A percentile compares a stretch with the other conserved stretches of the same genome.
Conservation (phyloP, 2,888 invertebrate species). For the Crossocerus cetratus region DNA sequence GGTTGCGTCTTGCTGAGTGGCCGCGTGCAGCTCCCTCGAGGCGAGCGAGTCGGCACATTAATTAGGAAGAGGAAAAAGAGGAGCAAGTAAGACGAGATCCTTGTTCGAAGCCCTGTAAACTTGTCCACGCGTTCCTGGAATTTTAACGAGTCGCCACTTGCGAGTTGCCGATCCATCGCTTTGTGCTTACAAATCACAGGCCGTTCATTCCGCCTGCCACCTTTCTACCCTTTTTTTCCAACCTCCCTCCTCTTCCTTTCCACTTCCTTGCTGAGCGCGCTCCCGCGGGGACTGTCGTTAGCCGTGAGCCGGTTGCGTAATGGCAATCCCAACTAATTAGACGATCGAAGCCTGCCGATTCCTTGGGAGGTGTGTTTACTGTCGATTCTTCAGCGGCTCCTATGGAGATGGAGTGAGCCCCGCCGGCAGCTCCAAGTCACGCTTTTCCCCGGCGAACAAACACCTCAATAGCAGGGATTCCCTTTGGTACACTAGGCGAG, state of each 20-base stretch:
- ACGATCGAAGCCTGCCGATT: slow-evolving; percentile 48
- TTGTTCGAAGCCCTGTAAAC: slow-evolving; percentile 36
- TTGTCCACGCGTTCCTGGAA: slow-evolving; percentile 41
- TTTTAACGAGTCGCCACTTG: slow-evolving; percentile 46
- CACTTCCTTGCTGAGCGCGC: slow-evolving; percentile 8
- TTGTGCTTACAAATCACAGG: slow-evolving; percentile 57
- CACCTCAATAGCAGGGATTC: background rate
- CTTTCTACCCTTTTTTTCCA: slow-evolving; percentile 24
- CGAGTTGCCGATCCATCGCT: slow-evolving; percentile 32
- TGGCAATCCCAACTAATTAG: slow-evolving; percentile 49
- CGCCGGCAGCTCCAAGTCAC: slow-evolving; percentile 14
- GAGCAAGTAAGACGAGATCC: no score
- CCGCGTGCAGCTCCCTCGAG: no score
- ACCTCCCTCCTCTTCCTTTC: slow-evolving; percentile 18
- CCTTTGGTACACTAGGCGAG: background rate
- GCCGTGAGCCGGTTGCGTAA: slow-evolving; percentile 7
- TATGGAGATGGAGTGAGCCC: slow-evolving; percentile 19
- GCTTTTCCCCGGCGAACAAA: background rate
- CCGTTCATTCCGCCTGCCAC: slow-evolving; percentile 38
- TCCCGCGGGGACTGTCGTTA: background rate
- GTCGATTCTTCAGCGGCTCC: slow-evolving; percentile 6
- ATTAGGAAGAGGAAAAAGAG: slow-evolving; percentile 31
- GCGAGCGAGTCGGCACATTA: background rate
- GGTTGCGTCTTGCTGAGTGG: no score
- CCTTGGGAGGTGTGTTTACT: slow-evolving; percentile 33